Percentiles rank a stretch among this genome's conserved stretches.
Conservation (phyloP, 2,888 invertebrate species). For the Lacanobia oleracea region DNA sequence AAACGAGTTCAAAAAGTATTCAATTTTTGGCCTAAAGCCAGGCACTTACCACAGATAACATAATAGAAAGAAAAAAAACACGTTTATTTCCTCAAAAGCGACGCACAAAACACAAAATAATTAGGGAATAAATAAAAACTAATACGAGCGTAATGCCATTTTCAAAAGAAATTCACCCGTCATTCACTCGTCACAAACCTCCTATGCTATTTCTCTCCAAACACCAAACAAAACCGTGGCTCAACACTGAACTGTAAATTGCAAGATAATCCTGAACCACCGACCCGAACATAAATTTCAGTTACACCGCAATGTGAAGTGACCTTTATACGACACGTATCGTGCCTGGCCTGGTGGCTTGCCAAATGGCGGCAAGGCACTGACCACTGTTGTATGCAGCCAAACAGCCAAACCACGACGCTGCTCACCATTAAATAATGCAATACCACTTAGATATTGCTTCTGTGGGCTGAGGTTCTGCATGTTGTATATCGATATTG, state of each 20-base stretch:
- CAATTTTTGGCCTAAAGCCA: too few species aligned
- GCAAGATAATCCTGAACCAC: constrained; percentile 20
- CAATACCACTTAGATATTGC: constrained; percentile 24
- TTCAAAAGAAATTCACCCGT: not conserved
- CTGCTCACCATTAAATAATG: constrained; percentile 39
- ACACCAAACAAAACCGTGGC: not conserved
- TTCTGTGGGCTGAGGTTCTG: not conserved
- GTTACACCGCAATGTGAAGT: constrained; percentile 46
- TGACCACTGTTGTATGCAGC: constrained; percentile 47
- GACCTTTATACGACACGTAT: constrained; percentile 41
- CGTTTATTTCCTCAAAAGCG: too few species aligned
- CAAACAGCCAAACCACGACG: constrained; percentile 56
- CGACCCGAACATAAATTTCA: constrained; percentile 25
- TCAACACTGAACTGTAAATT: constrained; percentile 1
- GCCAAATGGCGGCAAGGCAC: constrained; percentile 54
- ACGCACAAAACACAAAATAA: too few species aligned
- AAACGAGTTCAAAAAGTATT: too few species aligned
- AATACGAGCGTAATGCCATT: too few species aligned
- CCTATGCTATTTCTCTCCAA: not conserved
- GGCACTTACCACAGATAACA: too few species aligned
- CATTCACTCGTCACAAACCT: too few species aligned
- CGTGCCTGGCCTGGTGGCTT: constrained; percentile 58
- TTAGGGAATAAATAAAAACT: too few species aligned
- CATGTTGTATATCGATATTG: constrained; percentile 9
- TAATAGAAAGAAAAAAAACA: too few species aligned